These are phyloP conservation scores for Pluvianellus socialis DNA, from an alignment of 2,113 vertebrate species.

Conservation along the genomic window DNA sequence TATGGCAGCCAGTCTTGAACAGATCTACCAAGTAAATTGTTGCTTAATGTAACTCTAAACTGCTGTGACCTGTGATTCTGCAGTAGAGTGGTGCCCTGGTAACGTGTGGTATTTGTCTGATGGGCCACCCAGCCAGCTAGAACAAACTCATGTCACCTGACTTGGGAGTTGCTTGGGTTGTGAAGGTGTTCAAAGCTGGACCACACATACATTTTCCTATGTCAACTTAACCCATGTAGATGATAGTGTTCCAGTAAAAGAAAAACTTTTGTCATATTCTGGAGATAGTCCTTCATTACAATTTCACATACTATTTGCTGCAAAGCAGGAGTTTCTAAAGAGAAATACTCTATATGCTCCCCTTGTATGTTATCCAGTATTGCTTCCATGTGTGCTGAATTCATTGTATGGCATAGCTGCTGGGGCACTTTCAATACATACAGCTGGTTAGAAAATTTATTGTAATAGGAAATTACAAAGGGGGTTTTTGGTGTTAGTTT, in stretches of 20 bases:
- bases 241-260: background rate
- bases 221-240: background rate
- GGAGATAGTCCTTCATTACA: background rate
- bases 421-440: background rate
- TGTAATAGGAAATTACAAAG: constrained; percentile 10
- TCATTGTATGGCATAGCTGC: background rate
- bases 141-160: background rate
- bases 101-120: background rate
- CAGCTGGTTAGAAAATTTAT: background rate
- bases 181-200: background rate
- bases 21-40: background rate
- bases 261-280: background rate
- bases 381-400: background rate
- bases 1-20: background rate
- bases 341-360: background rate
- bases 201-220: background rate
- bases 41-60: background rate
- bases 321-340: background rate
- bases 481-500: background rate
- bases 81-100: background rate
- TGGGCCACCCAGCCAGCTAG: background rate
- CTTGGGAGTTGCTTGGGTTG: background rate
- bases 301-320: background rate
- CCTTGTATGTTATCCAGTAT: background rate
- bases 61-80: background rate